Base-by-base conservation (phyloP, 2,888 invertebrate genomes). In the Azorinus chamasolen region DNA sequence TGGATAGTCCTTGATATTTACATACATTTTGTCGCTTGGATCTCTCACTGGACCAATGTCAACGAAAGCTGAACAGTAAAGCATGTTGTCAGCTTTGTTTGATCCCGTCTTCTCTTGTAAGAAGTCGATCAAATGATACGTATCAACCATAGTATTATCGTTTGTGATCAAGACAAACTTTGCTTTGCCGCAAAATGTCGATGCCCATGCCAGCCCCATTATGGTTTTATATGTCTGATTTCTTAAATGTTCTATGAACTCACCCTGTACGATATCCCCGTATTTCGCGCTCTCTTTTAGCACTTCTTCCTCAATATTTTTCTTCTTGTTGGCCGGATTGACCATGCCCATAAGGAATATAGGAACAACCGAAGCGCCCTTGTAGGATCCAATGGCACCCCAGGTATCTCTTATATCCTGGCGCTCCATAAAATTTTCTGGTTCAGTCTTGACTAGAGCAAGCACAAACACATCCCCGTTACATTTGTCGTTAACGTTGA, bases 81-180 rank as follows among this genome's bases (percentile, higher is more conserved):
- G 59, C 18, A 81, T 66, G 48, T 83, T 75, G 22, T 72, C 25
- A 14, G 63, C n/a, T 12, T 53, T 46, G 22, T 14, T 22, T 1
- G 46, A 39, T 22, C 4, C 12, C 43, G 22, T 50, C 37, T 6
- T 50, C 25, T 57, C 37, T 2, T 16, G 43, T 1, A 88, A 63
- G 57, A 82, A 85, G 18, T 77, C 66, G 32, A 95, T 92, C 79
- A 94, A 94, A 83, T 95, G 95, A 27, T 96, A 91, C 91, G 87
- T 71, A 57, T 92, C 90, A 18, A 92, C 87, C 66, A 91, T 87
- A 2, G 89, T 89, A 50, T 93, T 91, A 72, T 93, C 93, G 65
- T 92, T 92, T 0, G 87, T 81, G 74, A 90, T 91, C 22, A 92
- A 76, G 12, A 92, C 81, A 59, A 79, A 92, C 43, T 84, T 79